A percentile compares a stretch with the other conserved stretches of the same genome.
phyloP scores from a whole-genome alignment of 1,140 invertebrate species.

The Bombus confusus region DNA sequence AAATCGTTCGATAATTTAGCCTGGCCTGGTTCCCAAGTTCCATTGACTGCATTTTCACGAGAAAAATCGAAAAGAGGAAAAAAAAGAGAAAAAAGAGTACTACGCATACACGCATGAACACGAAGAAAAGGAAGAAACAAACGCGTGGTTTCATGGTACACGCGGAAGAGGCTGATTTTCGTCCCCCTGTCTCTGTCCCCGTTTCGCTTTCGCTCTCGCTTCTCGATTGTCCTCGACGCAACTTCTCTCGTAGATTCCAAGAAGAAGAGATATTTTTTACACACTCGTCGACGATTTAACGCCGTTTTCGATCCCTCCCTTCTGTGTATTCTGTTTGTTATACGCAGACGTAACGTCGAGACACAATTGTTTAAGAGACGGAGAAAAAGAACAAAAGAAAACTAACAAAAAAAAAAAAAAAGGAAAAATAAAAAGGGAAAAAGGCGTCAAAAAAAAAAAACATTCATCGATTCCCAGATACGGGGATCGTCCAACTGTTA shows the following conservation, averaged over 20 bases:
- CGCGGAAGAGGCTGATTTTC: constrained; percentile 36
- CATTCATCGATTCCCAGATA: constrained; percentile 60
- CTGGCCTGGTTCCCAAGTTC: constrained; percentile 37
- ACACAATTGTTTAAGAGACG: neutral
- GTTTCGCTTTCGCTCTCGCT: constrained; percentile 18
- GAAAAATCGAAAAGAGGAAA: constrained; percentile 1
- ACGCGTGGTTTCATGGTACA: constrained; percentile 24
- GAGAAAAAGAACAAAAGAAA: neutral
- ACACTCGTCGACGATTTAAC: constrained; percentile 47
- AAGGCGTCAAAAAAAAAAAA: neutral
- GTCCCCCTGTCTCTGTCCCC: constrained; percentile 25
- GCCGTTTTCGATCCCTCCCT: constrained; percentile 58
- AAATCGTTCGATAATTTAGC: constrained; percentile 21
- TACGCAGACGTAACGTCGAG: neutral
- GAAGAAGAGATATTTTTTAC: constrained; percentile 66
- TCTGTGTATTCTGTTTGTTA: constrained; percentile 64
- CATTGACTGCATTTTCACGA: constrained; percentile 26
- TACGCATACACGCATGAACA: neutral
- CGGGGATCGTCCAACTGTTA: constrained; percentile 77
- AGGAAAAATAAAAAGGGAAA: constrained; percentile 11
- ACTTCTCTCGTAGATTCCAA: constrained; percentile 19
- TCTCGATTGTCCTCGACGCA: constrained; percentile 12
- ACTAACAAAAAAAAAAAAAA: constrained; percentile 26
- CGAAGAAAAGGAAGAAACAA: neutral
- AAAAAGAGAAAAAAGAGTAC: neutral